Base-by-base conservation (phyloP, 64 coral and sea anemone genomes). In the Montipora efflorescens region DNA sequence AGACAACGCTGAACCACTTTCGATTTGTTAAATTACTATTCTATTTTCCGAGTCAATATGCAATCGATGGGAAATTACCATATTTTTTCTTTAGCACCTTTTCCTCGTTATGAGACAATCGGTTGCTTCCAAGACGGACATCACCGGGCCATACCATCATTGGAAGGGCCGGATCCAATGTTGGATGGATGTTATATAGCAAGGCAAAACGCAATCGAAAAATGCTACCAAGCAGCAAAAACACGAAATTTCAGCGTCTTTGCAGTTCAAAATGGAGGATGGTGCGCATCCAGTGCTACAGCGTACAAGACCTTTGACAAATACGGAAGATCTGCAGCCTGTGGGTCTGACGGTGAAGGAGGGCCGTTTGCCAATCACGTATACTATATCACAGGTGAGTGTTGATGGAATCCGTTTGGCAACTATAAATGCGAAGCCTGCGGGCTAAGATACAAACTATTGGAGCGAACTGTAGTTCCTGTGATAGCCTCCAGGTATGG, bases 201-300 rank as follows among this genome's bases (percentile, higher is more conserved):
- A 44, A 67, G 82, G 43, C 0, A 21, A 18, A 4, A 85, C 14
- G 18, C 82, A 22, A 67, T 47, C 4, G 46, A 22, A 28, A 85
- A 69, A 69, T 85, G 82, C 4, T 25, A 25, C 7, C 7, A 16
- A 5, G 82, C 82, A 46, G 82, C 82, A 8, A 85, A 46, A 43
- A 45, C 6, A 10, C 22, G 16, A 44, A 53, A 59, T 4, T 85
- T 45, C 13, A 5, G 13, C 23, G 18, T 85, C 3, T 85, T 85
- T 61, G 82, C 82, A 67, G 59, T 85, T 13, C 82, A 85, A 12
- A 1, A 67, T 13, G 59, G 82, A 18, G 82, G 82, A 11, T 85
- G 82, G 82, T 85, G 82, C 47, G 82, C 82, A 44, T 67, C 82
- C 2, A 67, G 82, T 67, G 8, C 55, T 2, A 66, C 16, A 7